Percentiles rank a stretch among this genome's conserved stretches.
phyloP scores from a whole-genome alignment of 1,140 invertebrate genomes.

The Drosophila jambulina region DNA sequence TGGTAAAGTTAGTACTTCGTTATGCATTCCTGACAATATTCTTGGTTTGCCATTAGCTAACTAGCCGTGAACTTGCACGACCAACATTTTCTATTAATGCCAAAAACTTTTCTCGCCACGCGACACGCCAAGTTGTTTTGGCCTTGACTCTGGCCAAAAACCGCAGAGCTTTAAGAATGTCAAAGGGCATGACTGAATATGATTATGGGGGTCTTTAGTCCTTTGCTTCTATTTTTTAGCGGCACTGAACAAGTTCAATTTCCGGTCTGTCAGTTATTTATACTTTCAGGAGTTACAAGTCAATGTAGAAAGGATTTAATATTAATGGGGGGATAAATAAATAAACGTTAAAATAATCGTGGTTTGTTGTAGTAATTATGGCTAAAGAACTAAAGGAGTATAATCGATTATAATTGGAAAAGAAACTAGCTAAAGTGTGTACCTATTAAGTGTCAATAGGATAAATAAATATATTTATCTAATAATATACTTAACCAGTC shows the following conservation, averaged over 20 bases:
- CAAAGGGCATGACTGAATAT: conserved; percentile 42
- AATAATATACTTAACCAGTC: background rate
- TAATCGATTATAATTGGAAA: too few species aligned
- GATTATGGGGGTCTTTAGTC: conserved; percentile 1
- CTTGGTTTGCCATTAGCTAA: conserved; percentile 30
- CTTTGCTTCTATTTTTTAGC: background rate
- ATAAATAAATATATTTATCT: background rate
- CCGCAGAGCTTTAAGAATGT: conserved; percentile 44
- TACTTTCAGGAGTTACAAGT: background rate
- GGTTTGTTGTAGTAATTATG: too few species aligned
- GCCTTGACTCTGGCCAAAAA: conserved; percentile 40
- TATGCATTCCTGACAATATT: conserved; percentile 24
- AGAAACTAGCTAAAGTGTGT: too few species aligned
- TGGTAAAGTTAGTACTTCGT: background rate
- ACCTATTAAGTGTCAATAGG: background rate
- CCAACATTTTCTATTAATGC: conserved; percentile 31
- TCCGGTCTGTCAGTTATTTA: conserved; percentile 32
- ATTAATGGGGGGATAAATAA: background rate
- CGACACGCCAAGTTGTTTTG: conserved; percentile 38
- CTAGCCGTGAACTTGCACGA: conserved; percentile 25
- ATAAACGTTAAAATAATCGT: background rate
- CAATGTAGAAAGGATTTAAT: background rate
- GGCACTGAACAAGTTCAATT: conserved; percentile 25
- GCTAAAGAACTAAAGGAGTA: too few species aligned
- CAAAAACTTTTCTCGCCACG: conserved; percentile 38